These are phyloP conservation scores for Pelmatolapia mariae DNA, from an alignment of 2,113 vertebrate genomes.

Conservation along the genomic window DNA sequence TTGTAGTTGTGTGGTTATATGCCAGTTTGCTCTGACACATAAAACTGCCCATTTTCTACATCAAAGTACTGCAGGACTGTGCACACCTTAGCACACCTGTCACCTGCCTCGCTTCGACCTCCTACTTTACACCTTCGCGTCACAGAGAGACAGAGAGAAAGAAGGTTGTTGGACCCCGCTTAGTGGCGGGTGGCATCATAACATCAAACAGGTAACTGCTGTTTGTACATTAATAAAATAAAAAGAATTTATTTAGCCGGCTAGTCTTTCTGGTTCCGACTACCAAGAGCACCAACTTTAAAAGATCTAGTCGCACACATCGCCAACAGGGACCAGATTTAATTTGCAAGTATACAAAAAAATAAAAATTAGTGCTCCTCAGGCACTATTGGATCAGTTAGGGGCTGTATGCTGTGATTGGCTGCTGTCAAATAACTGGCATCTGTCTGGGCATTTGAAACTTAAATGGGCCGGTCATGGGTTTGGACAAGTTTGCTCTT, in stretches of 20 bases:
- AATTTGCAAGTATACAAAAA: not conserved
- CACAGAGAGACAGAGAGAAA: not conserved
- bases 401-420: not conserved
- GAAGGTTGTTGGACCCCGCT: not conserved
- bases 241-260: accelerated
- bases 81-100: not conserved
- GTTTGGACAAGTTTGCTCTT: not conserved
- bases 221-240: accelerated
- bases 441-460: not conserved
- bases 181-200: not conserved
- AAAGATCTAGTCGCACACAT: not conserved
- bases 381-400: accelerated
- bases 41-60: not conserved
- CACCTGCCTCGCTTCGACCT: not conserved
- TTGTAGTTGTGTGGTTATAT: accelerated
- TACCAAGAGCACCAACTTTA: not conserved
- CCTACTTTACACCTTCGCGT: not conserved
- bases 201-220: not conserved
- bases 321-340: not conserved
- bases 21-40: not conserved
- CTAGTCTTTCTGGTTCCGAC: not conserved
- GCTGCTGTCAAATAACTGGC: not conserved
- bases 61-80: not conserved
- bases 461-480: not conserved
- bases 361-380: accelerated